Conservation (phyloP, 35 echinoderm and acorn worm species). For the Apostichopus parvimensis region DNA sequence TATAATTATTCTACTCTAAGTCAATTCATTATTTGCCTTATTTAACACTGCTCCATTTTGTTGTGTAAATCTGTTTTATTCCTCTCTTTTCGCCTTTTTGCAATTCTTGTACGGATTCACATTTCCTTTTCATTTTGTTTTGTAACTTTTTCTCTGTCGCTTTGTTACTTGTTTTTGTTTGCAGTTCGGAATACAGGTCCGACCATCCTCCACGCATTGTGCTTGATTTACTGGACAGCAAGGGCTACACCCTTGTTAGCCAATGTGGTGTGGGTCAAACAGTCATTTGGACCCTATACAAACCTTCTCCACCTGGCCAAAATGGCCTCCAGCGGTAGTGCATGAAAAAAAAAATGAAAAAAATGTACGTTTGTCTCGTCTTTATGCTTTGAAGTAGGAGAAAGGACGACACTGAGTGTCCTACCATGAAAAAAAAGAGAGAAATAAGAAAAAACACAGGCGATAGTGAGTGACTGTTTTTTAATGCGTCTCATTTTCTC, state of each 20-base stretch:
- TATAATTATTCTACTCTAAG: no score
- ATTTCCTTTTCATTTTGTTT: neutral
- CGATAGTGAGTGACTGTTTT: no score
- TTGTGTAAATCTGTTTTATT: no score
- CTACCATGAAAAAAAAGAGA: no score
- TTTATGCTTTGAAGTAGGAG: neutral
- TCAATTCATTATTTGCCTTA: no score
- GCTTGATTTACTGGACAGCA: constrained; percentile 51
- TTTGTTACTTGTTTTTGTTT: constrained; percentile 9
- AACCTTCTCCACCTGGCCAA: constrained; percentile 1
- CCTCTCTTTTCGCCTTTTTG: no score
- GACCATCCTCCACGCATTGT: constrained; percentile 50
- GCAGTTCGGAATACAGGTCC: constrained; percentile 59
- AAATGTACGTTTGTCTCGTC: neutral
- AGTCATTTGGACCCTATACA: constrained; percentile 58
- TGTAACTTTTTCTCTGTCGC: constrained; percentile 29
- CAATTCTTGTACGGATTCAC: no score
- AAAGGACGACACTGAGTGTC: no score
- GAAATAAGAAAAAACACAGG: no score
- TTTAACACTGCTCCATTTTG: no score
- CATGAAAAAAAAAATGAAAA: neutral
- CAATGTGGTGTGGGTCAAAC: constrained; percentile 60
- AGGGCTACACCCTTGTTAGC: constrained; percentile 58
- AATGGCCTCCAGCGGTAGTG: constrained; percentile 26
- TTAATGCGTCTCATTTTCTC: no score